Base-by-base conservation (phyloP, 1,140 invertebrate species). In the Diabrotica virgifera region DNA sequence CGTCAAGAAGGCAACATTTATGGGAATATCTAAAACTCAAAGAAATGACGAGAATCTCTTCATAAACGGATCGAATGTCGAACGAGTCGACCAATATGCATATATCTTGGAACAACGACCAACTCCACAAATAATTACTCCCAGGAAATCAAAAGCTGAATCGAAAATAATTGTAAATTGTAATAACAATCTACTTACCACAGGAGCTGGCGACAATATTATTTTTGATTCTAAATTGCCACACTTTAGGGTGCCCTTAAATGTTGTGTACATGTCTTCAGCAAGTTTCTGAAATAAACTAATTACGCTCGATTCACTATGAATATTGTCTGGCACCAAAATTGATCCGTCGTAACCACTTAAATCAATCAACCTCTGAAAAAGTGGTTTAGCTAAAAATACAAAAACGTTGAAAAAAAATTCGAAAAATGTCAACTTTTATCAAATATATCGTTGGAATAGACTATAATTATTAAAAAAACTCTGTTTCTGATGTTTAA, bases 211-310 rank as follows among this genome's bases (percentile, higher is more conserved):
- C 71, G 87, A 94, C 38, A 96, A 76, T 56, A 88, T 81, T 53
- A 95, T 84, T 62, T 84, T 85, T 58, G 88, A 93, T 57, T 83
- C 86, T 67, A 92, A 83, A 80, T 88, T 85, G 0, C 93, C 93
- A 82, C 92, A 94, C 69, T 87, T 86, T 5, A 95, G 77, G 35
- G 80, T 83, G 3, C 89, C 91, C 77, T 89, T 86, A 74, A 90
- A 94, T 0, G 90, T 87, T 12, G 86, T 83, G 76, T 90, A 96
- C 80, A 90, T 89, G n/a, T 84, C 83, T 74, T 94, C 90, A 40
- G 87, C 88, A 52, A 95, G 74, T 70, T 87, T 87, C 67, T 86
- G 82, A 69, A 94, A 91, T 66, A 91, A 82, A 68, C 84, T 82
- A 57, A 85, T 82, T 2, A 93, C 82, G 4, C 74, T 75, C 0